These are phyloP conservation scores for Puma concolor DNA, from an alignment of 2,113 vertebrate genomes.

Conservation along the genomic window DNA sequence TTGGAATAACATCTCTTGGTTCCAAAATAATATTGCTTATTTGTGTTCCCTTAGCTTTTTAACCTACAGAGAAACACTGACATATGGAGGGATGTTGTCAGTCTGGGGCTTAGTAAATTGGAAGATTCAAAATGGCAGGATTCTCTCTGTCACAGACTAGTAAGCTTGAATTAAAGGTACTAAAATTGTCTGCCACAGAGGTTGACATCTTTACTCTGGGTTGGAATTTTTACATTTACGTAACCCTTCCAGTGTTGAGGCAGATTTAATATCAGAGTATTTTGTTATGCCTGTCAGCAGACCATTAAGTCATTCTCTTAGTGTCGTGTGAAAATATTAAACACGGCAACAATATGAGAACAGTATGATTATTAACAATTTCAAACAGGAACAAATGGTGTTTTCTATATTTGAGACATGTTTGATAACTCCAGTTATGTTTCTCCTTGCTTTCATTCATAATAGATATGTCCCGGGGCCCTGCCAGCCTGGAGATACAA, in stretches of 20 bases:
- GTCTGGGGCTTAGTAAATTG: not conserved
- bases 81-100: not conserved
- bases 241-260: not conserved
- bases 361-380: constrained; percentile 17
- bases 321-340: constrained; percentile 1
- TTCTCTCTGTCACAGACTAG: not conserved
- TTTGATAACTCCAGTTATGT: not conserved
- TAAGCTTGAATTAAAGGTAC: not conserved
- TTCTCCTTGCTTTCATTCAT: not conserved
- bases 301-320: constrained; percentile 28
- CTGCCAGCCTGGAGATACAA: not conserved
- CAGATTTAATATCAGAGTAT: not conserved
- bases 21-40: constrained; percentile 70
- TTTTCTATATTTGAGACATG: not conserved
- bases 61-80: not conserved
- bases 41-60: constrained; percentile 53
- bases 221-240: not conserved
- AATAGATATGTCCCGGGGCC: not conserved
- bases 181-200: not conserved
- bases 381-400: not conserved
- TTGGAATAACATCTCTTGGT: constrained; percentile 61
- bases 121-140: not conserved
- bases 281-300: not conserved
- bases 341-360: not conserved
- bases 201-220: not conserved